Percentiles rank a stretch among this genome's conserved stretches.
These are phyloP conservation scores for Batillaria attramentaria DNA, from an alignment of 1,140 invertebrate species.

Conservation along the genomic window DNA sequence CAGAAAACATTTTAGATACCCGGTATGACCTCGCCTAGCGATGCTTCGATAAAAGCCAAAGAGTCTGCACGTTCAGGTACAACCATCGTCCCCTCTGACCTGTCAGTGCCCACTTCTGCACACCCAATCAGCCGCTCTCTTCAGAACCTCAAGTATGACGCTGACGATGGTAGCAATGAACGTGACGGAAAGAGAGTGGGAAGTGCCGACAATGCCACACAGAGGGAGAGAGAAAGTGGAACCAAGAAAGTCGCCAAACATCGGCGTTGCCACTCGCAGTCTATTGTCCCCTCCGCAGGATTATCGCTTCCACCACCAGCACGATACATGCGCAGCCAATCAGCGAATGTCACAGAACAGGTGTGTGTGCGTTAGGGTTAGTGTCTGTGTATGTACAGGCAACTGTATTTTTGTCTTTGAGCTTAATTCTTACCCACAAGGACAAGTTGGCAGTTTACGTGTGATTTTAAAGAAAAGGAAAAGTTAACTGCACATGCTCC, in stretches of 20 bases:
- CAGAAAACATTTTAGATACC: too few species aligned
- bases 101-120: background rate
- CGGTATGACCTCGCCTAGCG: too few species aligned
- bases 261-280: conserved; percentile 27
- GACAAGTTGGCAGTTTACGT: too few species aligned
- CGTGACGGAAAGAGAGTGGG: background rate
- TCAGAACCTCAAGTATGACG: background rate
- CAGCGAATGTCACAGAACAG: conserved; percentile 7
- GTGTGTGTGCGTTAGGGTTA: too few species aligned
- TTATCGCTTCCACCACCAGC: background rate
- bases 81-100: background rate
- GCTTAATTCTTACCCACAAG: too few species aligned
- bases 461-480: too few species aligned
- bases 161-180: background rate
- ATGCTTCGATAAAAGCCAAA: background rate
- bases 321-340: conserved; percentile 11
- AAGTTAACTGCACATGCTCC: too few species aligned
- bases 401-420: too few species aligned
- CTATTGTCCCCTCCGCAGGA: conserved; percentile 15
- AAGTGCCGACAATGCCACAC: background rate
- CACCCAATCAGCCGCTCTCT: background rate
- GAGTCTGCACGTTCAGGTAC: background rate
- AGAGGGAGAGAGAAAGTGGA: background rate
- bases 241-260: background rate
- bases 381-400: too few species aligned